Evolutionary conservation across 30 jellyfish, hydroid and myxozoan species (phyloP), one percentile per base, ranked within the genome.

Genomic region (Chrysaora quinquecirrha): DNA sequence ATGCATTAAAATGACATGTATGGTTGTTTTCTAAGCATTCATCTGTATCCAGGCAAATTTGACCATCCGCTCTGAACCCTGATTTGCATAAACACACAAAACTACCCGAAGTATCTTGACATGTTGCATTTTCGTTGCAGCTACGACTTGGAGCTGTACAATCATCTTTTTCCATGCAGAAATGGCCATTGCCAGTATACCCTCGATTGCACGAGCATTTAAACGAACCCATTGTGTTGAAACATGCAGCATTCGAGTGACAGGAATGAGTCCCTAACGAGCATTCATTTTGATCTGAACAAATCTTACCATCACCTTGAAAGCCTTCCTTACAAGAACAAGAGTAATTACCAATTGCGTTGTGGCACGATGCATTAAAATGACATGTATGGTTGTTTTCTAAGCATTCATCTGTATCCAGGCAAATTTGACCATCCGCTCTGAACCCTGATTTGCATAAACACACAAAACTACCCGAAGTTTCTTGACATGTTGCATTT

Each of bases 401-500:
- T n/a, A 1, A 3, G 23, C 84, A 46, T 75, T 58, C 61, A 34
- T 75, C 23, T 18, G 20, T 47, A 50, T 61, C 91, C 11, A 7
- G 0, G 46, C 91, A 81, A 16, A 1, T 12, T 0, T 4, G 28
- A 1, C 91, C 86, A 35, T 81, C 54, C 28, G 86, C 91, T 12
- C 10, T 1, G 48, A 46, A 81, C 3, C 91, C 91, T 3, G 78
- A 9, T n/a, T 24, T 81, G 29, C 91, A 81, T 20, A 19, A 2
- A 48, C 95, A 83, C 1, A 10, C 38, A 31, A 0, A 71, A 0
- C 65, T n/a, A 1, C 95, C 87, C 2, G 10, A 11, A 38, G 28
- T 83, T 25, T 83, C 69, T n/a, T 7, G 50, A 34, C 95, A 83
- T 18, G 75, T 83, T n/a, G 95, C 95, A 20, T 73, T 71, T 34